phyloP scores from a whole-genome alignment of 92 coral and sea anemone species.

The Pocillopora grandis region DNA sequence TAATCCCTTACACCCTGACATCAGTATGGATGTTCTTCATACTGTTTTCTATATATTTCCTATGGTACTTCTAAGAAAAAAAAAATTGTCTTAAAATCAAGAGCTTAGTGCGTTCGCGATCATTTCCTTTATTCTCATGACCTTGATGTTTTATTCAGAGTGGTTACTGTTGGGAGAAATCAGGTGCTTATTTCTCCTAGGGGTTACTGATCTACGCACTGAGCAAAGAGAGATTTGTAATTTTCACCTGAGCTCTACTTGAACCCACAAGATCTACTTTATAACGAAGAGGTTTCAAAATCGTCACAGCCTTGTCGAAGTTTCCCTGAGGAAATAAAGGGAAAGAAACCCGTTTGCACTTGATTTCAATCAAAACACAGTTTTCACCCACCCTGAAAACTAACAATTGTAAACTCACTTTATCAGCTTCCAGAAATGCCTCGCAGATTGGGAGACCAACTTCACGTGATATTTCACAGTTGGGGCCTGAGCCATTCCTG shows the following conservation, averaged over 20 bases:
- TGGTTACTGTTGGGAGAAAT: no score
- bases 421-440: slow-evolving; percentile 80
- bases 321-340: slow-evolving; percentile 46
- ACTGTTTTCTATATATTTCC: no score
- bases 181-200: no score
- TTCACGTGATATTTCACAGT: slow-evolving; percentile 69
- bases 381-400: not conserved
- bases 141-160: no score
- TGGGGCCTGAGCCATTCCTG: slow-evolving; percentile 72
- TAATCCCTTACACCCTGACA: no score
- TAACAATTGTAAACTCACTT: slow-evolving; percentile 34
- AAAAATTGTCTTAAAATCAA: no score
- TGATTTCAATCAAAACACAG: not conserved
- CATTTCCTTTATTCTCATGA: no score
- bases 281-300: slow-evolving; percentile 70
- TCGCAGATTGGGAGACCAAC: slow-evolving; percentile 80
- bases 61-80: no score
- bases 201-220: no score
- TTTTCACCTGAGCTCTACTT: slow-evolving; percentile 74
- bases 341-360: not conserved
- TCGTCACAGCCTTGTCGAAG: slow-evolving; percentile 66
- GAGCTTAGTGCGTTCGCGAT: no score
- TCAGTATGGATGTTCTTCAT: no score
- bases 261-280: slow-evolving; percentile 64
- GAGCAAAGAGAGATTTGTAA: not conserved